A percentile compares a stretch with the other conserved stretches of the same genome.
phyloP scores from a whole-genome alignment of 2,797 vertebrate species.

The Brotula barbata region DNA sequence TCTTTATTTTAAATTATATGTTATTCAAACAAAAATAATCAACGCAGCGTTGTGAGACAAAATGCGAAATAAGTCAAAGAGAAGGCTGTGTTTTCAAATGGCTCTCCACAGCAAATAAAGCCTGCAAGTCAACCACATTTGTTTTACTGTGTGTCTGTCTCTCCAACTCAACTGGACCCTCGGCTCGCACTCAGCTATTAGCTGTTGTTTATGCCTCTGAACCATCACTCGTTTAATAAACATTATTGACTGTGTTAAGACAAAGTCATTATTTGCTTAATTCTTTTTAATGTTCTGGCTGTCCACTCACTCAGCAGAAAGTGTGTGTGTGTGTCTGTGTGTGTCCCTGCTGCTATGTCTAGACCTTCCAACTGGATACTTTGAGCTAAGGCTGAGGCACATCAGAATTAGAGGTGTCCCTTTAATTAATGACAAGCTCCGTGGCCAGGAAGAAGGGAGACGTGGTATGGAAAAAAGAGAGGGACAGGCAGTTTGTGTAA shows the following conservation, averaged over 20 bases:
- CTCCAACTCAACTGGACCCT: slow-evolving; percentile 6
- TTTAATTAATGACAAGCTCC: slow-evolving; percentile 71
- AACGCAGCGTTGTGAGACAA: neutral
- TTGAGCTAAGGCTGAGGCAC: slow-evolving; percentile 41
- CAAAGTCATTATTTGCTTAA: slow-evolving; percentile 38
- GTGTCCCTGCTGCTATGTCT: slow-evolving; percentile 22
- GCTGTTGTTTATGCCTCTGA: slow-evolving; percentile 34
- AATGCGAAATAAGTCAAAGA: neutral
- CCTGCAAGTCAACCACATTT: slow-evolving; percentile 4
- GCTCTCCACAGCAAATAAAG: neutral
- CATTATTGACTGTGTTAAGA: slow-evolving; percentile 41
- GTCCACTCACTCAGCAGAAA: slow-evolving; percentile 7
- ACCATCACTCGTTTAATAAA: slow-evolving; percentile 48
- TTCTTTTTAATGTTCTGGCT: slow-evolving; percentile 35
- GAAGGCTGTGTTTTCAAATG: slow-evolving; percentile 3
- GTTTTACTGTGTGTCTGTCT: slow-evolving; percentile 28
- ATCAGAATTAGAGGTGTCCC: slow-evolving; percentile 71
- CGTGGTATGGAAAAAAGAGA: slow-evolving; percentile 32
- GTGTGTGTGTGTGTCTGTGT: slow-evolving; percentile 1
- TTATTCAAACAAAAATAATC: neutral
- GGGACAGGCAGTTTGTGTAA: too few relatives aligned
- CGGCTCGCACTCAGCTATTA: slow-evolving; percentile 37
- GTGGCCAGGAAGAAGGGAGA: slow-evolving; percentile 45
- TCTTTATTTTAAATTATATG: neutral
- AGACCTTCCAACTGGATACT: slow-evolving; percentile 43